Conservation (phyloP, 2,113 vertebrate genomes). For the Myotis brandtii region DNA sequence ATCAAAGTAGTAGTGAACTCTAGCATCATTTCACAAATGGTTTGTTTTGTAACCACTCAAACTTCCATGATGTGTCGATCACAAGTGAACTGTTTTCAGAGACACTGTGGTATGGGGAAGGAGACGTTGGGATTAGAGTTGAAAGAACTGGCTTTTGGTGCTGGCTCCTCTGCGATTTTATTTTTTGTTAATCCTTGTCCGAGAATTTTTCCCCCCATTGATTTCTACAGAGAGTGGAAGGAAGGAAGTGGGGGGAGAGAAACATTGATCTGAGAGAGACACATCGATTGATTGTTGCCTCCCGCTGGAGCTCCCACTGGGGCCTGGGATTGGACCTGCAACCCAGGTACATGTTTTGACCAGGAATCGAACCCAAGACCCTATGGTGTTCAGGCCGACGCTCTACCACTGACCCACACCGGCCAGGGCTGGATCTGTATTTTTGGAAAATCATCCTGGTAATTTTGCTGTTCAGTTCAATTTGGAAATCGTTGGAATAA, state of each 20-base stretch:
- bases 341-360: no score
- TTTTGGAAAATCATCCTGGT: slow-evolving; percentile 53
- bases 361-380: no score
- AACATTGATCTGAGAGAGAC: no score
- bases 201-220: no score
- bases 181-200: no score
- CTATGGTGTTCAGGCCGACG: no score
- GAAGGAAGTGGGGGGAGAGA: no score
- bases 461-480: slow-evolving; percentile 19
- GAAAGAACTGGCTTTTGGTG: neutral
- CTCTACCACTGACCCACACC: no score
- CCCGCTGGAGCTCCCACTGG: no score
- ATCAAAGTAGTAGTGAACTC: neutral
- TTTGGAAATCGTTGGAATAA: slow-evolving; percentile 36
- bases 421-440: neutral
- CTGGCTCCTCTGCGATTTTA: neutral
- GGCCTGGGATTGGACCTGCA: no score
- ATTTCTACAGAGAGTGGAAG: no score
- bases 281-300: no score
- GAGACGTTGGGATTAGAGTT: neutral
- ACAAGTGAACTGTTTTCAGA: neutral
- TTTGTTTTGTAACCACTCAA: slow-evolving; percentile 25
- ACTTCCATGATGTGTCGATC: neutral
- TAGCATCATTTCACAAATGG: neutral
- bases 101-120: neutral